Base-by-base conservation (phyloP, 2,888 invertebrate genomes). In the Hanleya hanleyi region DNA sequence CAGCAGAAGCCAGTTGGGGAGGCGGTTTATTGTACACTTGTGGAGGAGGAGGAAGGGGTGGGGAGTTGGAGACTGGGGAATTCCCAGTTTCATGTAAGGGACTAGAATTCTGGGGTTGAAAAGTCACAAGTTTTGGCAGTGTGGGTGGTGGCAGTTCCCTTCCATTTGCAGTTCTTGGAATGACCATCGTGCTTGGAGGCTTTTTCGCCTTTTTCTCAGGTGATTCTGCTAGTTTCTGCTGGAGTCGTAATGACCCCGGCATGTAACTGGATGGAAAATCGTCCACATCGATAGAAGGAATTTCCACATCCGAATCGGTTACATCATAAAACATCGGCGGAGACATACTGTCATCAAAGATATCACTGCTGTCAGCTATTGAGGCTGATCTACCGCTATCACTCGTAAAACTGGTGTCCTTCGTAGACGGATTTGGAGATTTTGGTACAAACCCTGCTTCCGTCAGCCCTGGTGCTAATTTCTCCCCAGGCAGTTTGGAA, bases 301-400 rank as follows among this genome's bases (percentile, higher is more conserved):
- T 77, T 35, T 86, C 86, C 26, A 83, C 74, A 61, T 86, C 86
- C 22, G 81, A 83, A 32, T 83, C 84, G 35, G 78, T 74, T 15
- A 78, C 73, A 49, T 80, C 78, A 57, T 79, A 78, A 65, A 80
- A 77, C 5, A 70, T 73, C n/a, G 80, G 70, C 18, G 69, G 74
- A 15, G 72, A 72, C 49, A 69, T 69, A 32, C 70, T 72, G 12
- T 74, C 69, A n/a, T 81, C 77, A 51, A 82, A 84, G 61, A 83
- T 80, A 51, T 84, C 84, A 51, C 82, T 82, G 50, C 82, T 82
- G n/a, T 82, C 84, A 69, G 81, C 81, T 65, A 83, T 76, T 33
- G 83, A 81, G 6, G 73, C 69, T 0, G 82, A 78, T 50, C 29
- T 22, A 15, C 57, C 57, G 9, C 57, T 57, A 32, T 57, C 57